A percentile compares a stretch with the other conserved stretches of the same genome.
Evolutionary conservation across 2,113 vertebrate species (phyloP).

Genomic region (Psophia crepitans): DNA sequence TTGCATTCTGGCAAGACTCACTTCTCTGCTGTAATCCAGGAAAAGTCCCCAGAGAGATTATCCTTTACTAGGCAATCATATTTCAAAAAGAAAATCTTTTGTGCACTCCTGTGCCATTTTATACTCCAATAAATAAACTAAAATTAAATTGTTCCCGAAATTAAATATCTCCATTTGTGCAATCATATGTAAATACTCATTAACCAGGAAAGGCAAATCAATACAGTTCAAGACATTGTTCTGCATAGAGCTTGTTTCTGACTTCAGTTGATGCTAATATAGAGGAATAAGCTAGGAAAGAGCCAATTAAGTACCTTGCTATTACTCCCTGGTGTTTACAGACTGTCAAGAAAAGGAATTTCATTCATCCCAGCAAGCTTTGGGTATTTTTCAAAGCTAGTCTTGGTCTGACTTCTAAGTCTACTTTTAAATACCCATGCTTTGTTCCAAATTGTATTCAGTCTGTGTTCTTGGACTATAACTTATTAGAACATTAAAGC

Average conservation of each 20-base stretch:
- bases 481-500: not conserved
- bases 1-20: conserved; percentile 1
- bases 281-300: not conserved
- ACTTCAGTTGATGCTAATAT: not conserved
- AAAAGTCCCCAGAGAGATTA: not conserved
- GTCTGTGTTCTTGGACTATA: not conserved
- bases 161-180: not conserved
- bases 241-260: not conserved
- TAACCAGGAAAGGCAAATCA: not conserved
- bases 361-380: not conserved
- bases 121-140: not conserved
- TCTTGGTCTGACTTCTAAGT: not conserved
- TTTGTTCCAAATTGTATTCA: not conserved
- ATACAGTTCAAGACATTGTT: not conserved
- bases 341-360: not conserved
- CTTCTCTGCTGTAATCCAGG: not conserved
- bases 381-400: not conserved
- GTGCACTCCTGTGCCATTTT: not conserved
- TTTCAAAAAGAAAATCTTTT: not conserved
- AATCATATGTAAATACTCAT: not conserved
- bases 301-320: not conserved
- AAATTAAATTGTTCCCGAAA: not conserved
- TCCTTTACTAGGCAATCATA: not conserved
- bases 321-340: not conserved
- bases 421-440: not conserved